A percentile compares a stretch with the other conserved stretches of the same genome.
These are phyloP conservation scores for Dermochelys coriacea DNA, from an alignment of 2,797 vertebrate genomes.

Conservation along the genomic window DNA sequence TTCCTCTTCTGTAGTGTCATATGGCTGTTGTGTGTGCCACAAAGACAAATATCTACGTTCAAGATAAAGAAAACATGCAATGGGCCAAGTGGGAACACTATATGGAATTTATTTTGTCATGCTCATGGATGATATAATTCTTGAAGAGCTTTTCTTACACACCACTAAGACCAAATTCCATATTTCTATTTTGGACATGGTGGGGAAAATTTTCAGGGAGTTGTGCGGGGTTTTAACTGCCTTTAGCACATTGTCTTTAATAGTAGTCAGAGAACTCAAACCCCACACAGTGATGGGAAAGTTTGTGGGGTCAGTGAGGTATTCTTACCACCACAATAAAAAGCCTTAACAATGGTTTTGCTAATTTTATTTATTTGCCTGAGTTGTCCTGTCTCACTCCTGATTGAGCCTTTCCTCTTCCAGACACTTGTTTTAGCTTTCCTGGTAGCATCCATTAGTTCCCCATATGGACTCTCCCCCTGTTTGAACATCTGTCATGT, in stretches of 20 bases:
- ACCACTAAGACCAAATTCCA: background rate
- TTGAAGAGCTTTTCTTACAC: background rate
- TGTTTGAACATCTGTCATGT: background rate
- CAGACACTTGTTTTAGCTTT: constrained; percentile 31
- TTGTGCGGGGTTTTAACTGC: background rate
- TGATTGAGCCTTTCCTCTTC: background rate
- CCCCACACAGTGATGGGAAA: background rate
- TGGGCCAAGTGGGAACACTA: background rate
- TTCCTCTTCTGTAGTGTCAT: background rate
- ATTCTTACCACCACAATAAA: background rate
- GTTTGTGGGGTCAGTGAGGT: background rate
- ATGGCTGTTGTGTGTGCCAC: background rate
- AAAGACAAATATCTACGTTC: background rate
- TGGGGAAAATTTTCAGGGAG: background rate
- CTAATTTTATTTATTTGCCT: background rate
- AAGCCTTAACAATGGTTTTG: background rate
- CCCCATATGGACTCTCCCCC: constrained; percentile 49
- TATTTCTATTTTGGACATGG: background rate
- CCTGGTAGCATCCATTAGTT: constrained; percentile 23
- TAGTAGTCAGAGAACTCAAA: background rate
- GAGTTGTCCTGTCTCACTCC: background rate
- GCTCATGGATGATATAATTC: background rate
- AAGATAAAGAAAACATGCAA: background rate
- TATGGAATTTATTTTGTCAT: background rate
- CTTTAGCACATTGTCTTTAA: background rate